Percentiles rank a stretch among this genome's conserved stretches.
phyloP scores from a whole-genome alignment of 2,888 invertebrate species.

The Caenorhabditis afra region DNA sequence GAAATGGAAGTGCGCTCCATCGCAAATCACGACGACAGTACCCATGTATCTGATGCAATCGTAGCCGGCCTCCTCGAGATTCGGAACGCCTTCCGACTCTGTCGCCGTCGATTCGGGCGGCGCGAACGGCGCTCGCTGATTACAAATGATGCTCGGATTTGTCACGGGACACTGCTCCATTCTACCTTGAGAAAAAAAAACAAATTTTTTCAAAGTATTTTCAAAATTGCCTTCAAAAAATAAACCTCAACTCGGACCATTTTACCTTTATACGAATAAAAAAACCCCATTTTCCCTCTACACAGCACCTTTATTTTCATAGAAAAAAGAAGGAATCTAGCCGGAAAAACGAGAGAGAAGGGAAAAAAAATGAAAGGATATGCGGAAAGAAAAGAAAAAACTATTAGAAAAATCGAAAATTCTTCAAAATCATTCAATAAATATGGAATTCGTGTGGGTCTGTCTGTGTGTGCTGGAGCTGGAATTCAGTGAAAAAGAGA shows the following conservation, averaged over 20 bases:
- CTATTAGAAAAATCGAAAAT: neutral
- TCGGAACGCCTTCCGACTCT: constrained; percentile 34
- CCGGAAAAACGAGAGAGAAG: constrained; percentile 1
- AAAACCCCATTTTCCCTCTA: too few relatives aligned
- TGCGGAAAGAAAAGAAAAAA: constrained; percentile 8
- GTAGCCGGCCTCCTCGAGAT: constrained; percentile 34
- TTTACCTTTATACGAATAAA: too few relatives aligned
- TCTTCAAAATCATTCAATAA: neutral
- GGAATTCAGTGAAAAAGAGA: neutral
- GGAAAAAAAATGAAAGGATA: constrained; percentile 29
- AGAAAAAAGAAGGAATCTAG: constrained; percentile 29
- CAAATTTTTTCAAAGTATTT: neutral
- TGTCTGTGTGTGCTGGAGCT: too few relatives aligned
- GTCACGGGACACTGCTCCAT: too few relatives aligned
- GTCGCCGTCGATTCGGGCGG: neutral
- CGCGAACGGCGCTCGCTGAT: neutral
- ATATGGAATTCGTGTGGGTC: neutral
- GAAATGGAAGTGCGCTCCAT: too few relatives aligned
- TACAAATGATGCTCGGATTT: too few relatives aligned
- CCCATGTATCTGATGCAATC: constrained; percentile 50
- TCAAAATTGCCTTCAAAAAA: neutral
- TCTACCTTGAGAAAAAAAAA: neutral
- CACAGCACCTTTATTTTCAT: constrained; percentile 28
- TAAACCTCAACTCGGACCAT: too few relatives aligned
- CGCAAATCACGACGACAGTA: neutral